Evolutionary conservation across 2,113 vertebrate genomes (phyloP), one percentile per base, ranked within the genome.

Genomic region (Xenus cinereus): DNA sequence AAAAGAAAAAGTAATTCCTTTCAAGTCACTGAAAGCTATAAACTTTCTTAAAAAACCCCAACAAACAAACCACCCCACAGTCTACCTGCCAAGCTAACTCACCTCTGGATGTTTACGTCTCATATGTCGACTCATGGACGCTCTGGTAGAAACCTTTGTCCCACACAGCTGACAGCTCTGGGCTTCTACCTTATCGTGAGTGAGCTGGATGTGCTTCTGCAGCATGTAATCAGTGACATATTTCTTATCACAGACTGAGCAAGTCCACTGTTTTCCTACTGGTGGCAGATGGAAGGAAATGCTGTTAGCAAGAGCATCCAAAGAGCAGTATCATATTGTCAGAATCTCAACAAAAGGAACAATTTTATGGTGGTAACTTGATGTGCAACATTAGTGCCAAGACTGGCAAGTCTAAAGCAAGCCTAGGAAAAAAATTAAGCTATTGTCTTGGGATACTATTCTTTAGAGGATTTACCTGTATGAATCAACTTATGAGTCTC

Each of bases 171-270:
- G 98, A 88, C 99, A 99, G 91, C 99, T 99, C 98, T 99, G 99
- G 6, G 99, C 99, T 98, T 99, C 99, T 32, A 99, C 99, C 97
- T 99, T 99, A 93, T 99, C 99, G 2, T 99, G 99, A 8, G 99
- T 99, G 77, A 99, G 98, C 97, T 99, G 99, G 75, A 99, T 98
- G 74, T 99, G 99, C 87, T 99, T 99, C 98, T 99, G 99, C 68
- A 99, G 99, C 99, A 99, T 99, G 98, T 99, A 99, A 98, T 99
- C 99, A 0, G 99, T 99, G 97, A 99, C 99, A 15, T 99, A 99
- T 93, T 99, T 99, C 98, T 99, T 99, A 94, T 99, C 99, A 26
- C 99, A 99, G 30, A 99, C 99, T 0, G 97, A 97, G 87, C 99
- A 99, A 0, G 98, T 99, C 99, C 99, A 99, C 54, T 99, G 99